Conservation (phyloP, 2,113 vertebrate genomes). For the Motacilla alba region DNA sequence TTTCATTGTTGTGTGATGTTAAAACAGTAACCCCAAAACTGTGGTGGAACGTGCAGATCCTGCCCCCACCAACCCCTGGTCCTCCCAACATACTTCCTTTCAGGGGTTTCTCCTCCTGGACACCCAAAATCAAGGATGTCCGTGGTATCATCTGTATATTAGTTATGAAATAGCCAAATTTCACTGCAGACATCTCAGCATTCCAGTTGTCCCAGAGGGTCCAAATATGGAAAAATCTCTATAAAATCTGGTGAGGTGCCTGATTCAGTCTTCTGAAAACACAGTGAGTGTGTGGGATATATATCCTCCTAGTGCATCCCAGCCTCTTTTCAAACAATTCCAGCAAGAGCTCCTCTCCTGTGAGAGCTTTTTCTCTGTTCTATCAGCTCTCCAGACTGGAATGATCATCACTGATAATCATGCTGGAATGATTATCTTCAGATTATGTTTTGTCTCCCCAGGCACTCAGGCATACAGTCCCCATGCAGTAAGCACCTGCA, state of each 20-base stretch:
- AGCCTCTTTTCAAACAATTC: not conserved
- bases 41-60: not conserved
- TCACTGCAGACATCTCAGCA: not conserved
- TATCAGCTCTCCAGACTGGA: not conserved
- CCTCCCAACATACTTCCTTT: not conserved
- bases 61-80: too few species aligned
- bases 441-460: not conserved
- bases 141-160: not conserved
- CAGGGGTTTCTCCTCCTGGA: not conserved
- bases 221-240: not conserved
- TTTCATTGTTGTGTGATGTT: not conserved
- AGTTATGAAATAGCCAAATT: not conserved
- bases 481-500: not conserved
- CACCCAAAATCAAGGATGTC: not conserved
- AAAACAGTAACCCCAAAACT: not conserved
- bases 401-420: not conserved
- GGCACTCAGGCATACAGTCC: not conserved
- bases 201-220: not conserved
- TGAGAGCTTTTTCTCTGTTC: not conserved
- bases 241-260: not conserved
- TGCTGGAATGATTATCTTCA: not conserved
- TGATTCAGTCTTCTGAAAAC: not conserved
- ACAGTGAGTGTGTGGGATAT: not conserved
- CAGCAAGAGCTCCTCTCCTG: not conserved
- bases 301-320: not conserved